Evolutionary conservation across 2,113 vertebrate genomes (phyloP).

Genomic region (Rana temporaria): DNA sequence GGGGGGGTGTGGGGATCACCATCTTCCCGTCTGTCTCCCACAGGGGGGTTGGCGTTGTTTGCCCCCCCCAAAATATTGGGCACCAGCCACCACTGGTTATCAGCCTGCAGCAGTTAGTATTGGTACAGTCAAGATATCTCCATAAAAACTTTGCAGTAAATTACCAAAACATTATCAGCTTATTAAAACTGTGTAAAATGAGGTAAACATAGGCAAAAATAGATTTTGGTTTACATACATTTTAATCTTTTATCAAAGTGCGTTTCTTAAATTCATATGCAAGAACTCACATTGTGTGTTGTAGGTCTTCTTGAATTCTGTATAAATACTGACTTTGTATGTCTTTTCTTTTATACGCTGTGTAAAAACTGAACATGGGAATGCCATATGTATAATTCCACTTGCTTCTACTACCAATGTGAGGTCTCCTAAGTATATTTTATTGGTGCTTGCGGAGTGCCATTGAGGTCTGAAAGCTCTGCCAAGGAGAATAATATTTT

Average conservation of each 20-base stretch:
- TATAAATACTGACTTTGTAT: neutral
- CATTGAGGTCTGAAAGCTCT: slow-evolving; percentile 13
- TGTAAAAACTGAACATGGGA: neutral
- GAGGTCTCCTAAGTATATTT: slow-evolving; percentile 28
- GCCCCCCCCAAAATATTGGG: too few relatives aligned
- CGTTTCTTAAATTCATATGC: neutral
- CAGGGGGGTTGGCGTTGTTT: too few relatives aligned
- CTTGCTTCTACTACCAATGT: slow-evolving; percentile 3
- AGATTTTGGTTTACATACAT: too few relatives aligned
- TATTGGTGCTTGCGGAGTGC: slow-evolving; percentile 6
- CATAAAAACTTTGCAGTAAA: too few relatives aligned
- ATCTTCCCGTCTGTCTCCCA: too few relatives aligned
- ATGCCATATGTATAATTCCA: neutral
- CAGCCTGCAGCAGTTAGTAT: too few relatives aligned
- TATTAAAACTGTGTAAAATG: too few relatives aligned
- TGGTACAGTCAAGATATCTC: too few relatives aligned
- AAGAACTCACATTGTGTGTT: neutral
- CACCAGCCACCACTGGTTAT: too few relatives aligned
- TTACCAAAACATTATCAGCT: too few relatives aligned
- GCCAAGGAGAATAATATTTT: slow-evolving; percentile 37
- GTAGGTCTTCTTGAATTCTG: neutral
- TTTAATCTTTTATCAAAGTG: neutral
- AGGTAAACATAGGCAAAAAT: too few relatives aligned
- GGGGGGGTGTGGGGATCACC: too few relatives aligned
- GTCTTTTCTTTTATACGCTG: neutral